Evolutionary conservation across 2,888 invertebrate genomes (phyloP).

Genomic region (Hyposoter dolosus): DNA sequence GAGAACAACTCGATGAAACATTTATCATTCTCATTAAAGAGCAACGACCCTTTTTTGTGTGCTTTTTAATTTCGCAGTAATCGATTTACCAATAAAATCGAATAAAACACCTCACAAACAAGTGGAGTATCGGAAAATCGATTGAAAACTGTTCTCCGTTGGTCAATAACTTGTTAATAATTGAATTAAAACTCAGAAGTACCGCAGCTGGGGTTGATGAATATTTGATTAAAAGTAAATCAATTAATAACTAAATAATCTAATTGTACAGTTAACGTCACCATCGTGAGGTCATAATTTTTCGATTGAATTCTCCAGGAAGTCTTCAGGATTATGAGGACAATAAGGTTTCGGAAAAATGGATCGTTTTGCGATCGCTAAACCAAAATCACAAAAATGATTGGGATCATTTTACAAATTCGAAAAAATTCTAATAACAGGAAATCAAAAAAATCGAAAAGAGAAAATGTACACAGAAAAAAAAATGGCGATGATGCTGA

Average conservation of each 20-base stretch:
- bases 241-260: not conserved
- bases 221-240: not conserved
- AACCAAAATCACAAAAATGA: too few species aligned
- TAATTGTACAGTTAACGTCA: not conserved
- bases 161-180: not conserved
- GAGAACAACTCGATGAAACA: not conserved
- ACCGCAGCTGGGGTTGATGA: not conserved
- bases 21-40: not conserved
- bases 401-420: not conserved
- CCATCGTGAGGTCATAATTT: not conserved
- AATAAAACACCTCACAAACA: not conserved
- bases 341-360: not conserved
- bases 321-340: not conserved
- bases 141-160: not conserved
- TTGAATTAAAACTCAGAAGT: slow-evolving; percentile 4
- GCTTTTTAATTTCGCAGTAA: not conserved
- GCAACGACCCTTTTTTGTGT: not conserved
- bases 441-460: not conserved
- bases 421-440: not conserved
- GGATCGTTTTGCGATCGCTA: not conserved
- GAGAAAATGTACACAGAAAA: not conserved
- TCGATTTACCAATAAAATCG: not conserved
- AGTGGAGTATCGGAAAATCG: not conserved
- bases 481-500: not conserved
- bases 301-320: not conserved